Evolutionary conservation across 2,888 invertebrate species (phyloP).

Genomic region (Drepanosiphum platanoidis): DNA sequence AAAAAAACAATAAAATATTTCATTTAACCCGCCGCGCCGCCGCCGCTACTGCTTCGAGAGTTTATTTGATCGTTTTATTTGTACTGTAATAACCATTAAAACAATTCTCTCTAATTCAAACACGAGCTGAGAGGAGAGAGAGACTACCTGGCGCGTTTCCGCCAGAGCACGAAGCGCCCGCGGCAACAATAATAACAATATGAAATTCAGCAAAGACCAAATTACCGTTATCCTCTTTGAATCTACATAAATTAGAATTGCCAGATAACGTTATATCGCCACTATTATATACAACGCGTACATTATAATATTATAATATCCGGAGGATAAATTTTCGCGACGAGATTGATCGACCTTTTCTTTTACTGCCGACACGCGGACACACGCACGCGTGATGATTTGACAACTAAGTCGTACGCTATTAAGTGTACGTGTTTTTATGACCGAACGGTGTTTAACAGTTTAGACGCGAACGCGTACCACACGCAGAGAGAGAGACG

Average conservation of each 20-base stretch:
- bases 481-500: too few relatives aligned
- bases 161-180: not conserved
- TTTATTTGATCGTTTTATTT: not conserved
- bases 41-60: not conserved
- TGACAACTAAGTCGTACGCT: too few relatives aligned
- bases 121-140: too few relatives aligned
- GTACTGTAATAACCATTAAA: not conserved
- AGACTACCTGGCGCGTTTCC: not conserved
- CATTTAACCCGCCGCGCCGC: not conserved
- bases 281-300: too few relatives aligned
- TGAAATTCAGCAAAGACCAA: not conserved
- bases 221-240: not conserved
- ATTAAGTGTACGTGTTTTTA: too few relatives aligned
- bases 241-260: not conserved
- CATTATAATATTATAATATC: too few relatives aligned
- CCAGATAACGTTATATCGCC: not conserved
- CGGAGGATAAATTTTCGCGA: too few relatives aligned
- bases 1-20: not conserved
- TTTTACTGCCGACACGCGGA: too few relatives aligned
- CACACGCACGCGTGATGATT: too few relatives aligned
- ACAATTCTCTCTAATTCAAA: not conserved
- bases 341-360: too few relatives aligned
- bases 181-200: not conserved
- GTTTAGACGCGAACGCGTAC: too few relatives aligned
- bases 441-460: too few relatives aligned